Base-by-base conservation (phyloP, 1,140 invertebrate genomes). In the Thaumatotibia leucotreta region DNA sequence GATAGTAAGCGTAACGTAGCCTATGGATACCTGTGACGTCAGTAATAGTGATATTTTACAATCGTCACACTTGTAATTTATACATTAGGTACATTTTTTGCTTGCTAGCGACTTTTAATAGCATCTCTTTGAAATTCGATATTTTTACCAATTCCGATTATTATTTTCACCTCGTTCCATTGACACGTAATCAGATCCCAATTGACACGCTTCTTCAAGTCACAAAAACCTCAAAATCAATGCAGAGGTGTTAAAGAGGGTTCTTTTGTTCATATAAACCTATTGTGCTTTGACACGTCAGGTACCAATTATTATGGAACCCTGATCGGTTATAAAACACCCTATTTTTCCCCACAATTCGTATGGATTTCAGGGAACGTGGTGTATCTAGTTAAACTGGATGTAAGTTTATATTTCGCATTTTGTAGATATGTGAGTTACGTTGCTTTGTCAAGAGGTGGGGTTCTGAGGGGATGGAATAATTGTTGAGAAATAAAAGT, bases 221-320 rank as follows among this genome's bases (percentile, higher is more conserved):
- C 45, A 49, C 45, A n/a, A n/a, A n/a, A n/a, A 49, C 4, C 45
- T 52, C n/a, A 52, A 45, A 76, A 72, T 72, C 71, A 79, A 76
- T 74, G 75, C 72, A 73, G 72, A 80, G 77, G 77, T 80, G 77
- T 80, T 69, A 80, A 80, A 69, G 75, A 77, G 74, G 75, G 75
- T 73, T 69, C 75, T 64, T 80, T 77, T 79, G 73, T 77, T 62
- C 66, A 61, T 68, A 80, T 77, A 80, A 80, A 80, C 73, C 73
- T 72, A 75, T 77, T 80, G 74, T 77, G 68, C 64, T 73, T 74
- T 80, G 77, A 74, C 78, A 80, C 78, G 78, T 70, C 49, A 20
- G 4, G 14, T 20, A 39, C 33, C 33, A 39, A 39, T 39, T 4
- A 39, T 10, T 1, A 39, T 11, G 14, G 33, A 39, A 9, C 33